Conservation (phyloP, 2,113 vertebrate genomes). For the Shinisaurus crocodilurus region DNA sequence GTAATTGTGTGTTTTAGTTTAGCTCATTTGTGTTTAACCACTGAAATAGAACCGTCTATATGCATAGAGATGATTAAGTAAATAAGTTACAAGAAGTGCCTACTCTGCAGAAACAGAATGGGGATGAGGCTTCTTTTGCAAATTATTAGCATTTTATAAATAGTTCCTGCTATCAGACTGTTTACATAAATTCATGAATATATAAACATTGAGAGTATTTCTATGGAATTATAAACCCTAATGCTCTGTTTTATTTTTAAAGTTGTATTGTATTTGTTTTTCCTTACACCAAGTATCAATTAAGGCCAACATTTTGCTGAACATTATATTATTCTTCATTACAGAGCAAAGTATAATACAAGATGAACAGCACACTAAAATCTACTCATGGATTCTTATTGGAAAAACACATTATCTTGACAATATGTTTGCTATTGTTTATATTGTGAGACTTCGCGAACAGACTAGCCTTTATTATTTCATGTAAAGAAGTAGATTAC, state of each 20-base stretch:
- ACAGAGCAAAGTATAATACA: conserved; percentile 50
- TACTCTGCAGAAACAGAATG: conserved; percentile 67
- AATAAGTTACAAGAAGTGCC: conserved; percentile 70
- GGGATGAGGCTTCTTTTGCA: conserved; percentile 61
- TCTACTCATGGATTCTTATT: conserved; percentile 55
- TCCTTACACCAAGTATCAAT: conserved; percentile 54
- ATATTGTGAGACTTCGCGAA: conserved; percentile 64
- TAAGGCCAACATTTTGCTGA: conserved; percentile 57
- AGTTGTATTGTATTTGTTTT: conserved; percentile 13
- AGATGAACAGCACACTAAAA: conserved; percentile 52
- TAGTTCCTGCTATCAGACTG: conserved; percentile 67
- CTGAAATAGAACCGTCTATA: conserved; percentile 59
- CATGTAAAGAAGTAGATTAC: conserved; percentile 71
- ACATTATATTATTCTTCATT: conserved; percentile 61
- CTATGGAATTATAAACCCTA: conserved; percentile 57
- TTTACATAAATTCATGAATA: conserved; percentile 71
- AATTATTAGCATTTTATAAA: conserved; percentile 73
- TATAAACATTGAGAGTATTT: conserved; percentile 65
- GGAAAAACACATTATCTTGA: conserved; percentile 61
- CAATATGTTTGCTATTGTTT: conserved; percentile 64
- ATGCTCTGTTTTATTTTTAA: conserved; percentile 6
- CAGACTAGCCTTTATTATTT: conserved; percentile 63
- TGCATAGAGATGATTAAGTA: conserved; percentile 65
- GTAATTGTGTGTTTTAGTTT: conserved; percentile 57
- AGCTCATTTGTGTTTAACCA: conserved; percentile 58